Evolutionary conservation across 2,797 vertebrate species (phyloP), one percentile per base, ranked within the genome.

Genomic region (Mycteria americana): DNA sequence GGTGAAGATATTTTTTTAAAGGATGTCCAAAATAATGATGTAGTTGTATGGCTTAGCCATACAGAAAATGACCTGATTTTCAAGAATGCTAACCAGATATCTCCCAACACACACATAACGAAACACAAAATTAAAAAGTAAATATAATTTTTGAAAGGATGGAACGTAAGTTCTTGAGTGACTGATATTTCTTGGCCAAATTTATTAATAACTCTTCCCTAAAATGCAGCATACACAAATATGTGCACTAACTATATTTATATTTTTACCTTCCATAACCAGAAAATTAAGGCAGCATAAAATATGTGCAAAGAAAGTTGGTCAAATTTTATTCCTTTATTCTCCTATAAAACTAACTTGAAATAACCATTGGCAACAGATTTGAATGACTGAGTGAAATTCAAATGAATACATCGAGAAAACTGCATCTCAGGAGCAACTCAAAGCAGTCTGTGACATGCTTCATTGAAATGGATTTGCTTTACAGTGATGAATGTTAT

Each of bases 301-400:
- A 57, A 67, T 23, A 67, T 0, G 0, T 35, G 30, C 25, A 54
- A 69, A 81, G 54, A 54, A 78, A 76, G 10, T 17, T 51, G 18
- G 39, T 31, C 3, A 70, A 45, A 77, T 80, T 83, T 79, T 51
- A 63, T 80, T 73, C 39, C 33, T 79, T 53, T 74, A 65, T 51
- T 77, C 48, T 89, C 7, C 25, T 31, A 54, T 54, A 63, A 85
- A 86, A 50, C 21, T 73, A 68, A 62, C 7, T 60, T 22, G 15
- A 87, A 89, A 72, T 54, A 94, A 85, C 25, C 10, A 13, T 1
- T 74, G 35, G 54, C 46, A 92, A 85, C 37, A 85, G 27, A 79
- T 91, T 87, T 16, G 3, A 95, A 77, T 28, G 43, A 87, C 46
- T 85, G 48, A 94, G 68, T 74, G 51, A 85, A 97, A 94, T 77